Base-by-base conservation (phyloP, 2,888 invertebrate species). In the Epiblema foenella region DNA sequence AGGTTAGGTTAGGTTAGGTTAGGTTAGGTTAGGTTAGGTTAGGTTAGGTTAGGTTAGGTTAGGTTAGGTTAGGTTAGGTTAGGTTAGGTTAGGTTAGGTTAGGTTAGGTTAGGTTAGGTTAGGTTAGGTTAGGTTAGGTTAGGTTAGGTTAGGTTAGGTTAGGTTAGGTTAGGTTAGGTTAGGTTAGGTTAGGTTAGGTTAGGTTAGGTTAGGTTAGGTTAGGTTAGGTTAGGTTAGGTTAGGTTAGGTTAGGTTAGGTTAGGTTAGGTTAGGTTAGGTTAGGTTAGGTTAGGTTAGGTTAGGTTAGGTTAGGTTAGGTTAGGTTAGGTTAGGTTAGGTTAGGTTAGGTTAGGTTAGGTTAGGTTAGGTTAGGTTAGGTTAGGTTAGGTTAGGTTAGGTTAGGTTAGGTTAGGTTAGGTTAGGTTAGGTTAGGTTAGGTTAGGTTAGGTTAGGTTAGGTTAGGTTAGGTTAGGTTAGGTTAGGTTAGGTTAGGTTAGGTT, bases 141-240 rank as follows among this genome's bases (percentile, higher is more conserved):
- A 58, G 67, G 57, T 67, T 58, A 58, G 67, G 57, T 67, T 58
- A 58, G 67, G 57, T 67, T 58, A 58, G 67, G 57, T 58, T 67
- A 66, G 71, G 71, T 71, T 71, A 71, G 71, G 71, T 71, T 71
- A 71, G 74, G 70, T 74, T 71, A 71, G 74, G 70, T 74, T 71
- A 71, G 74, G 70, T 74, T 71, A 71, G 74, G 70, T 74, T 71
- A 71, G 74, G 70, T 73, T 70, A 68, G 69, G 67, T 69, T 67
- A 70, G 69, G 67, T 69, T 69, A 70, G 73, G 69, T 73, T 69
- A 69, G 73, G 69, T 73, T 69, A 67, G 66, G 62, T 69, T 69
- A 62, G 72, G 65, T 71, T 63, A 63, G 71, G 68, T 68, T 65
- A 71, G 65, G 65, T 68, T 69, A 66, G 71, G 60, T 68, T 65